A percentile compares a stretch with the other conserved stretches of the same genome.
Conservation (phyloP, 2,888 invertebrate genomes). For the Cremastinae sp. region DNA sequence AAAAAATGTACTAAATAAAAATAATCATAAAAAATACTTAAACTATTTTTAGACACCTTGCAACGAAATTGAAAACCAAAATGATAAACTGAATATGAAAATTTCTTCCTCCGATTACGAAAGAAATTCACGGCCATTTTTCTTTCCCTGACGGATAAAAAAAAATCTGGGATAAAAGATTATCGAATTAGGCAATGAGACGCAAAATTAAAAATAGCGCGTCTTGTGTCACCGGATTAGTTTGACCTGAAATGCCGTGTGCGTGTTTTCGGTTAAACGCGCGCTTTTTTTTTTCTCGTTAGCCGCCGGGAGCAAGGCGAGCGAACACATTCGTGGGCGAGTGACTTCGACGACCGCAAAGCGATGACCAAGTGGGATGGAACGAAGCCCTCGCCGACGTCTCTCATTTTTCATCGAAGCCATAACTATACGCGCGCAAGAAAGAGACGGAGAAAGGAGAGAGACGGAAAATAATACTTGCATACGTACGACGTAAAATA, state of each 20-base stretch:
- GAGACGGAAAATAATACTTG: slow-evolving; percentile 8
- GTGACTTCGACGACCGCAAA: slow-evolving; percentile 52
- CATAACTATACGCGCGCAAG: slow-evolving; percentile 13
- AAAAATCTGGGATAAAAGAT: neutral
- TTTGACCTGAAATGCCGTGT: slow-evolving; percentile 24
- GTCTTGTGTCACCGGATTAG: neutral
- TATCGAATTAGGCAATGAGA: neutral
- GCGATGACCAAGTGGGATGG: slow-evolving; percentile 48
- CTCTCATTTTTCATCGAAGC: slow-evolving; percentile 45
- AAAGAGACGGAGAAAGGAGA: slow-evolving; percentile 6
- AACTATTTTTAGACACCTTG: no score
- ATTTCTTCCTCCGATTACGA: no score
- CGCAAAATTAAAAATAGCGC: neutral
- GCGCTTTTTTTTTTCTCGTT: slow-evolving; percentile 11
- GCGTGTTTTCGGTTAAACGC: slow-evolving; percentile 16
- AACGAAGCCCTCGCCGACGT: slow-evolving; percentile 17
- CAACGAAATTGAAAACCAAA: no score
- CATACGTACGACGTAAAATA: neutral
- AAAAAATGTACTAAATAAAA: no score
- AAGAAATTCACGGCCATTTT: no score
- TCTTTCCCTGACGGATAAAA: no score
- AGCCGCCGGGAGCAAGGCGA: slow-evolving; percentile 46
- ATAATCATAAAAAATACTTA: no score
- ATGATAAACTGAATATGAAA: no score
- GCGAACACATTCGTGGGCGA: slow-evolving; percentile 48